Percentiles rank a stretch among this genome's conserved stretches.
These are phyloP conservation scores for Torymus tubicola DNA, from an alignment of 2,888 invertebrate genomes.

Conservation along the genomic window DNA sequence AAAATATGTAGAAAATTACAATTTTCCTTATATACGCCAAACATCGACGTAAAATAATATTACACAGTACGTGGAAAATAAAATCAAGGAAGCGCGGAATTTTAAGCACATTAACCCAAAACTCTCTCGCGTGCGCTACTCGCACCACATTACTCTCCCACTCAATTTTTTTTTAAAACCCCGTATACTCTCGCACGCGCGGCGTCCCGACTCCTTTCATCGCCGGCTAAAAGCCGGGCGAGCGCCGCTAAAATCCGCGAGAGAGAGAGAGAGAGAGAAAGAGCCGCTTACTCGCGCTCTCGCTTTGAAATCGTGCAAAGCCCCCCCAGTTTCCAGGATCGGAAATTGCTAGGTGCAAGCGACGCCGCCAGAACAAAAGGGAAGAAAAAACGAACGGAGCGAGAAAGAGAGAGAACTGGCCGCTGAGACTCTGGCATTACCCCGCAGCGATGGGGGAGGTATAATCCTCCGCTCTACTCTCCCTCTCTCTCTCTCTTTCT, in stretches of 20 bases:
- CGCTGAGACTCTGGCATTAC: slow-evolving; percentile 53
- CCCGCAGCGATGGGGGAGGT: slow-evolving; percentile 22
- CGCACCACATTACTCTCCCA: slow-evolving; percentile 5
- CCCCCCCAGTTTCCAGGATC: slow-evolving; percentile 50
- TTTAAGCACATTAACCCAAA: background rate
- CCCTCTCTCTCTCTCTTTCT: background rate
- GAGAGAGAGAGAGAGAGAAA: background rate
- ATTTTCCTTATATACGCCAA: too few relatives aligned
- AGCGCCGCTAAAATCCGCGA: slow-evolving; percentile 22
- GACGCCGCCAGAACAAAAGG: slow-evolving; percentile 22
- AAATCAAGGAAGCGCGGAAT: too few relatives aligned
- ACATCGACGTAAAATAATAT: too few relatives aligned
- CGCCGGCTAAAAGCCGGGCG: slow-evolving; percentile 32
- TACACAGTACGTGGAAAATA: too few relatives aligned
- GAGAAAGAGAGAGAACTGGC: background rate
- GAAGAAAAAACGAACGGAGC: too few relatives aligned
- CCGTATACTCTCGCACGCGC: background rate
- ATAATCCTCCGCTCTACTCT: background rate
- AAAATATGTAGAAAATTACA: too few relatives aligned
- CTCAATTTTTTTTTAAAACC: slow-evolving; percentile 7
- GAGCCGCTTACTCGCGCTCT: too few relatives aligned
- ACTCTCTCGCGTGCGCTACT: background rate
- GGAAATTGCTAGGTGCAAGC: slow-evolving; percentile 56
- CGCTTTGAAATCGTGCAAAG: background rate
- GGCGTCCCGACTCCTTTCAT: slow-evolving; percentile 36